Evolutionary conservation across 2,113 vertebrate species (phyloP).

Genomic region (Bostrychus sinensis): DNA sequence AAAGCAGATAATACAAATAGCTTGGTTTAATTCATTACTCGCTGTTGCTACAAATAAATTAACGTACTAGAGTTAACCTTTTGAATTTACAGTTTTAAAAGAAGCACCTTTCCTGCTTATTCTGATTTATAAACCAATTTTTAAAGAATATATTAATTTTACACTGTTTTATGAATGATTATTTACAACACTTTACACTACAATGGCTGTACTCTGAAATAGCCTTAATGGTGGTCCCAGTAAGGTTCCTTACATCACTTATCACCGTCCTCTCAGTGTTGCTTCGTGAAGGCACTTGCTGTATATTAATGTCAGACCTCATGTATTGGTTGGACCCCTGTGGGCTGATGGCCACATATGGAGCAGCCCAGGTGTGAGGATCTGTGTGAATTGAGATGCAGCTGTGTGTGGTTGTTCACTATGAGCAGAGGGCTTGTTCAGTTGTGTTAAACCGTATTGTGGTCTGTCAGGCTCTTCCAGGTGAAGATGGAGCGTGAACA

Average conservation of each 20-base stretch:
- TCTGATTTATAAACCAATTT: not conserved
- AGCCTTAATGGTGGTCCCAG: constrained; percentile 17
- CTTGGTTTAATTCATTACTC: not conserved
- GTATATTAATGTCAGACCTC: constrained; percentile 34
- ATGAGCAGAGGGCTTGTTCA: constrained; percentile 11
- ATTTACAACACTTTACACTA: not conserved
- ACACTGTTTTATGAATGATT: not conserved
- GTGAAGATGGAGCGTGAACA: constrained; percentile 97
- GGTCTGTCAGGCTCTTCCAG: constrained; percentile 87
- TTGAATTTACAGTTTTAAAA: no score
- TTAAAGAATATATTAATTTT: not conserved
- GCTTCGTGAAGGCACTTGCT: constrained; percentile 26
- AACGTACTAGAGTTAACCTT: no score
- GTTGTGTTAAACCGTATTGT: constrained; percentile 48
- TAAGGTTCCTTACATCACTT: constrained; percentile 36
- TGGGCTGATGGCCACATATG: constrained; percentile 19
- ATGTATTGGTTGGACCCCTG: constrained; percentile 27
- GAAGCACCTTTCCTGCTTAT: not conserved
- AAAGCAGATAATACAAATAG: not conserved
- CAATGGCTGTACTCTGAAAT: not conserved
- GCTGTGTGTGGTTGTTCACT: constrained; percentile 33
- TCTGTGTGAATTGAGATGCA: constrained; percentile 46
- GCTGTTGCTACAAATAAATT: not conserved
- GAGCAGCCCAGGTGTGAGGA: constrained; percentile 42
- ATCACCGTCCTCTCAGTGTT: constrained; percentile 24